A percentile compares a stretch with the other conserved stretches of the same genome.
These are phyloP conservation scores for Echinops telfairi DNA, from an alignment of 2,113 vertebrate species.

Conservation along the genomic window DNA sequence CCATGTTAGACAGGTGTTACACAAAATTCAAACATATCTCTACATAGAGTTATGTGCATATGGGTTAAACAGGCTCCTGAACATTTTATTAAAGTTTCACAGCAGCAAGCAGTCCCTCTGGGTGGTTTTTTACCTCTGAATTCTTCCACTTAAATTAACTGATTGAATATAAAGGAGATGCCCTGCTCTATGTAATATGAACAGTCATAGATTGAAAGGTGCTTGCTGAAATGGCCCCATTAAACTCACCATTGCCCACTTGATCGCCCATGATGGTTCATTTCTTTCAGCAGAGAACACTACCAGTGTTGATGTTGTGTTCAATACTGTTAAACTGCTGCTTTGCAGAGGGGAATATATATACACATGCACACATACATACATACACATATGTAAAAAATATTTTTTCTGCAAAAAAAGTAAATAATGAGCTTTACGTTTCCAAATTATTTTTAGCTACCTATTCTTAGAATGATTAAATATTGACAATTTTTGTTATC, in stretches of 20 bases:
- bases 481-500: too few relatives aligned
- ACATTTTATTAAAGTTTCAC: conserved; percentile 36
- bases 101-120: background rate
- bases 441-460: conserved; percentile 31
- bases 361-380: too few relatives aligned
- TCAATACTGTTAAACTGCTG: conserved; percentile 32
- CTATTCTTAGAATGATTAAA: background rate
- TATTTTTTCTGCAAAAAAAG: background rate
- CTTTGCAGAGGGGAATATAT: background rate
- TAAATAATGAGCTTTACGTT: conserved; percentile 1
- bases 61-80: conserved; percentile 52
- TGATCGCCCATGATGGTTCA: conserved; percentile 42
- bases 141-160: conserved; percentile 47
- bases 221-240: conserved; percentile 39
- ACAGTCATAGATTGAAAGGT: conserved; percentile 21
- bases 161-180: conserved; percentile 49
- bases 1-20: conserved; percentile 59
- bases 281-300: conserved; percentile 65
- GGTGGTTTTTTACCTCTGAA: background rate
- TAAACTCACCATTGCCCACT: conserved; percentile 55
- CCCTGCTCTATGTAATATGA: background rate
- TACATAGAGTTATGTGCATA: conserved; percentile 20
- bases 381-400: background rate
- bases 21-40: conserved; percentile 39
- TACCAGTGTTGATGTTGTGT: background rate